A percentile compares a stretch with the other conserved stretches of the same genome.
Evolutionary conservation across 2,888 invertebrate species (phyloP).

Genomic region (Dermolepida albohirtum): DNA sequence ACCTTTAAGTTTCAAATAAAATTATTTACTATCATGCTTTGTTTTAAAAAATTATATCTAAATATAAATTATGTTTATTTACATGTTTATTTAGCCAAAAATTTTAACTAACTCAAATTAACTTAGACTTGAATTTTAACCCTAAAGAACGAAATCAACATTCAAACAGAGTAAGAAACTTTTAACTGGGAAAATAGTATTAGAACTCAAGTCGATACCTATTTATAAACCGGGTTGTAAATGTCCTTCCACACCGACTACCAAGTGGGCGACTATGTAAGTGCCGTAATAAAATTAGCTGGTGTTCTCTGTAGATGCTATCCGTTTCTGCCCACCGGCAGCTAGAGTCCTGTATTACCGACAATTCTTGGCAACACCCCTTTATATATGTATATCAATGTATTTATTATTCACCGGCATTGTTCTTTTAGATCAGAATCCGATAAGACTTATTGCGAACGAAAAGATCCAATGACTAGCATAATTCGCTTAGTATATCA

Average conservation of each 20-base stretch:
- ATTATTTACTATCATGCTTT: too few species aligned
- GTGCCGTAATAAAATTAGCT: slow-evolving; percentile 51
- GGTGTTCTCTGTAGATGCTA: slow-evolving; percentile 50
- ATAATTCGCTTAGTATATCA: not conserved
- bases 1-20: too few species aligned
- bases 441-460: slow-evolving; percentile 14
- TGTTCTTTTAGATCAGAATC: slow-evolving; percentile 35
- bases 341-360: slow-evolving; percentile 42
- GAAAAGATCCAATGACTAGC: slow-evolving; percentile 9
- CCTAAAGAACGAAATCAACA: too few species aligned
- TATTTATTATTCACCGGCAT: slow-evolving; percentile 34
- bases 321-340: slow-evolving; percentile 50
- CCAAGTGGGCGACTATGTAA: slow-evolving; percentile 41
- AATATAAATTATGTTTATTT: too few species aligned
- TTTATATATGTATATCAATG: slow-evolving; percentile 2
- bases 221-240: slow-evolving; percentile 40
- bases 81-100: too few species aligned
- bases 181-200: slow-evolving; percentile 21
- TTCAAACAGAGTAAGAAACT: not conserved
- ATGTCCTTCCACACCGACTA: slow-evolving; percentile 40
- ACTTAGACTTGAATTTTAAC: too few species aligned
- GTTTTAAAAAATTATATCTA: too few species aligned
- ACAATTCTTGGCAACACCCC: slow-evolving; percentile 38
- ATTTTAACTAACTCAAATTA: too few species aligned
- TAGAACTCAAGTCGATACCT: slow-evolving; percentile 13